Evolutionary conservation across 2,113 vertebrate genomes (phyloP), one percentile per base, ranked within the genome.

Genomic region (Clinocottus analis): DNA sequence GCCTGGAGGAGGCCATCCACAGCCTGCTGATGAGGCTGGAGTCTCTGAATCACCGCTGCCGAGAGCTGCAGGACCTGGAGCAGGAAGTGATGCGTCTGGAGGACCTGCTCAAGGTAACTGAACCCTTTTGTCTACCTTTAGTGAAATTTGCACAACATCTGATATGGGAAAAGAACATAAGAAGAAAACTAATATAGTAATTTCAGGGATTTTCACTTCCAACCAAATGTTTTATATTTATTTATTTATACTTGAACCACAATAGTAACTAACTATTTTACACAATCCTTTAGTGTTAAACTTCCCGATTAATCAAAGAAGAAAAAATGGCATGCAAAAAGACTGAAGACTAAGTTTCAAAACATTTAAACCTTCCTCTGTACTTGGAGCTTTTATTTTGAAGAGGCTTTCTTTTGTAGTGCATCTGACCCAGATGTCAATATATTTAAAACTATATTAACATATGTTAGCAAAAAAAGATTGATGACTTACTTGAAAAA

Each of bases 1-100:
- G 96, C 83, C 91, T 99, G 87, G 98, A 99, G 85, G 98, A 99
- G 79, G 97, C 97, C 77, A 94, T 99, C 63, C 96, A 96, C 63
- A 96, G 94, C 78, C 95, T 99, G 77, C 94, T 98, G 39, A 93
- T 97, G 10, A 96, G 92, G 16, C 92, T 99, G 69, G 98, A 99
- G 84, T 94, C 96, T 0, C 94, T 97, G 80, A 96, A 96, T 65
- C 97, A 97, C 72, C 95, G 96, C 85, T 97, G 96, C 87, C 86
- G 95, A 87, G 98, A 98, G 92, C 96, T 99, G 85, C 97, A 96
- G 92, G 97, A 97, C 79, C 94, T 99, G 91, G 97, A 97, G 83
- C 97, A 97, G 87, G 97, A 99, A 85, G 95, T 97, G 82, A 96
- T 95, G 95, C 96, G 95, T 53, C 93, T 99, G 87, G 98, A 99